Percentiles rank a stretch among this genome's conserved stretches.
Evolutionary conservation across 2,113 vertebrate genomes (phyloP).

Genomic region (Columba janthina): DNA sequence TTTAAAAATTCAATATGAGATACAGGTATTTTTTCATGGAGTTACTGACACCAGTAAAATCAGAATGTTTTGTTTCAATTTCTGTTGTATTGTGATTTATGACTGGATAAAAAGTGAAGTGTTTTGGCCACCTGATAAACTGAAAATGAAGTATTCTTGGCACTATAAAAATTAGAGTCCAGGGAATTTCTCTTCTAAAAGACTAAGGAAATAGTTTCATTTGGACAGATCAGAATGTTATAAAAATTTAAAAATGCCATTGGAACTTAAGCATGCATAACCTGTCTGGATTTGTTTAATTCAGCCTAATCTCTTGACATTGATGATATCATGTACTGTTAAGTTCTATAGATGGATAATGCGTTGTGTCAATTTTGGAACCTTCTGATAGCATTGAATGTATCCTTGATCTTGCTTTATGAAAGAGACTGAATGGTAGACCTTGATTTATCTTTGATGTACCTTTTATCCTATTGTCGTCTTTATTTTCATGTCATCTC

Average conservation of each 20-base stretch:
- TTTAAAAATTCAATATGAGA: not conserved
- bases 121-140: not conserved
- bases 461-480: constrained; percentile 49
- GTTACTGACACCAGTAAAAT: not conserved
- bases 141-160: not conserved
- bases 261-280: not conserved
- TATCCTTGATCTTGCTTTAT: constrained; percentile 26
- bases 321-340: not conserved
- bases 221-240: not conserved
- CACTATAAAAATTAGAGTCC: not conserved
- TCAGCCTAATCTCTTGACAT: not conserved
- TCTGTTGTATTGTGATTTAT: not conserved
- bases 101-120: not conserved
- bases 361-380: not conserved
- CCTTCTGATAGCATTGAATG: not conserved
- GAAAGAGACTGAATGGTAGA: constrained; percentile 24
- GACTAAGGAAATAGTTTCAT: not conserved
- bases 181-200: not conserved
- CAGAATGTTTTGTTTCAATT: not conserved
- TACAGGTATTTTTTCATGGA: not conserved
- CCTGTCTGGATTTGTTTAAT: not conserved
- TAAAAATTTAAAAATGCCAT: not conserved
- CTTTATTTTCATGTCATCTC: not conserved
- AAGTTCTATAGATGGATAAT: not conserved
- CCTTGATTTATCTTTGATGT: constrained; percentile 14